Percentiles rank a stretch among this genome's conserved stretches.
Evolutionary conservation across 92 coral and sea anemone genomes (phyloP).

Genomic region (Porites divaricata): DNA sequence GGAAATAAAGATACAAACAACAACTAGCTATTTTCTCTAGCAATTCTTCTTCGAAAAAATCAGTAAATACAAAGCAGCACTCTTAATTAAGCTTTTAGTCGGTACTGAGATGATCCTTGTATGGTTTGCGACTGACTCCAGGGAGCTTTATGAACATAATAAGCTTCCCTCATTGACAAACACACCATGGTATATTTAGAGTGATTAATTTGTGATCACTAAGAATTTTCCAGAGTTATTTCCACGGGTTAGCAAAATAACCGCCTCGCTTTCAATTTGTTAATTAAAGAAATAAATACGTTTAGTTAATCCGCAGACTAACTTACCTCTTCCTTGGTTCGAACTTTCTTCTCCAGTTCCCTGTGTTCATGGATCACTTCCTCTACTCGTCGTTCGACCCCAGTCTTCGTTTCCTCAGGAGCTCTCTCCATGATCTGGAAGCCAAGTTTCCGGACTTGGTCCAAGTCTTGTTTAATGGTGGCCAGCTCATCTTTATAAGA

Average conservation of each 20-base stretch:
- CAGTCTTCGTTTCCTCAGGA: conserved; percentile 84
- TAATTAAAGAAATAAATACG: too few species aligned
- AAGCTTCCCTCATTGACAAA: too few species aligned
- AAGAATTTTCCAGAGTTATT: too few species aligned
- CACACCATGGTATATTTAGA: too few species aligned
- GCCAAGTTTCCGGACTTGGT: conserved; percentile 85
- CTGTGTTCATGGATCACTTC: conserved; percentile 90
- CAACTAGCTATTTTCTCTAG: not conserved
- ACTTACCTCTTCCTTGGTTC: conserved; percentile 86
- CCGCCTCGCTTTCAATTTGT: too few species aligned
- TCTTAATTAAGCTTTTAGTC: too few species aligned
- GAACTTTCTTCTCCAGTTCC: conserved; percentile 85
- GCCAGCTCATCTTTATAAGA: conserved; percentile 86
- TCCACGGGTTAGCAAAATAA: too few species aligned
- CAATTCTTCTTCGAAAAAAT: not conserved
- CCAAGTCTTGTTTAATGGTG: conserved; percentile 81
- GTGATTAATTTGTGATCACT: too few species aligned
- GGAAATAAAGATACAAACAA: not conserved
- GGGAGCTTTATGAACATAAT: too few species aligned
- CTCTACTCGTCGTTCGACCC: conserved; percentile 88
- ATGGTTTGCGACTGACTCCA: too few species aligned
- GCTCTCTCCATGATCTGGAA: conserved; percentile 79
- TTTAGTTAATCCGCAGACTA: not conserved
- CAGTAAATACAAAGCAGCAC: too few species aligned
- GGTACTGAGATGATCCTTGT: too few species aligned